Evolutionary conservation across 2,888 invertebrate species (phyloP).

Genomic region (Eristalis pertinax): DNA sequence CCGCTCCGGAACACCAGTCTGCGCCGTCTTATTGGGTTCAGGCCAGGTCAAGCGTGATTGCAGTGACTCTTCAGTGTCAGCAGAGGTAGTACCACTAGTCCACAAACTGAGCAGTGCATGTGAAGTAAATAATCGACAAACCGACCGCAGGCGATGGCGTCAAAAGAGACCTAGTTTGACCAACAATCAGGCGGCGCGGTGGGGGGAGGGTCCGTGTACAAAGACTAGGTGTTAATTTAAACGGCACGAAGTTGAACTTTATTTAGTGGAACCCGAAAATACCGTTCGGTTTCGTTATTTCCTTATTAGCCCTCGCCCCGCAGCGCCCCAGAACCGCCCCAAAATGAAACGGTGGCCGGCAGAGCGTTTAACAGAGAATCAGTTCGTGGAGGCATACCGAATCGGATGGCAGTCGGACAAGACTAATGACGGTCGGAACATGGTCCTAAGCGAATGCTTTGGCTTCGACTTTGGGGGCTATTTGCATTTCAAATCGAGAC

Average conservation of each 20-base stretch:
- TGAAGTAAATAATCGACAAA: neutral
- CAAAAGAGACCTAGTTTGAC: conserved; percentile 13
- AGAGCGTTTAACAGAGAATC: conserved; percentile 13
- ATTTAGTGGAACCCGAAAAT: conserved; percentile 58
- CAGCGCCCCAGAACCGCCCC: too few relatives aligned
- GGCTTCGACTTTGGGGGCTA: conserved; percentile 17
- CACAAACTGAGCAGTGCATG: neutral
- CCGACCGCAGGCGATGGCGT: neutral
- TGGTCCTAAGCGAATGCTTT: conserved; percentile 3
- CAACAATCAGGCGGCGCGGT: neutral
- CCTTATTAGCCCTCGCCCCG: conserved; percentile 57
- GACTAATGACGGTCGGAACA: neutral
- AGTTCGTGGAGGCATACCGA: neutral
- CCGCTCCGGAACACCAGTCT: neutral
- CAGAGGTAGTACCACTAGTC: too few relatives aligned
- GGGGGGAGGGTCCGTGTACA: neutral
- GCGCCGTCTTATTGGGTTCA: conserved; percentile 37
- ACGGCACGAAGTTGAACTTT: conserved; percentile 70
- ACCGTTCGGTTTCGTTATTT: conserved; percentile 61
- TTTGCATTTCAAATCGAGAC: conserved; percentile 54
- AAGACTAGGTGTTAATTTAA: conserved; percentile 59
- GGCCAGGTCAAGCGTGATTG: conserved; percentile 54
- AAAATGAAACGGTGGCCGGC: conserved; percentile 2
- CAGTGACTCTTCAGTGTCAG: conserved; percentile 62
- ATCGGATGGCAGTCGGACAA: neutral